These are phyloP conservation scores for Hippocampus guttulatus DNA, from an alignment of 2,113 vertebrate species.

Conservation along the genomic window DNA sequence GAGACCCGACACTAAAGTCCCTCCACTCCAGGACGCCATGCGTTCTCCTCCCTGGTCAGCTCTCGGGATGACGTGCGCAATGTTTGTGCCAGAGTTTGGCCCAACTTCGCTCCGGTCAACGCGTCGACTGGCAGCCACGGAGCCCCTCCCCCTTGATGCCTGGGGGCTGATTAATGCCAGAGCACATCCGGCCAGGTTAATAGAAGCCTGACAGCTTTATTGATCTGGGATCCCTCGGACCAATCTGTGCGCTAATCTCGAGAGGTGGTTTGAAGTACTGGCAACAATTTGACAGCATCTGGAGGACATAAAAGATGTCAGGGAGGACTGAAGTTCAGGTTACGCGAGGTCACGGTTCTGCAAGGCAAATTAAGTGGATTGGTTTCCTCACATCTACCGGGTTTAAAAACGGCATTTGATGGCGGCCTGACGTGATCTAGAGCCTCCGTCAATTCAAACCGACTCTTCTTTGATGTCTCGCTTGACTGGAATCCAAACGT, in stretches of 20 bases:
- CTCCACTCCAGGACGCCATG: not conserved
- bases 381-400: not conserved
- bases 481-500: constrained; percentile 19
- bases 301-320: not conserved
- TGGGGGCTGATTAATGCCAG: constrained; percentile 62
- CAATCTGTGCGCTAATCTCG: constrained; percentile 36
- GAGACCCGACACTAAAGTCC: constrained; percentile 16
- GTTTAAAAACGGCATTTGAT: not conserved
- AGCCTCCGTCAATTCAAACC: constrained; percentile 36
- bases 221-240: constrained; percentile 45
- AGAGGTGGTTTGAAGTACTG: constrained; percentile 28
- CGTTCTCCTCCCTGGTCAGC: not conserved
- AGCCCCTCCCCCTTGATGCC: constrained; percentile 58
- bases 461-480: constrained; percentile 38
- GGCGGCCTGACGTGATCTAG: constrained; percentile 17
- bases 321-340: not conserved
- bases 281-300: constrained; percentile 5
- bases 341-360: not conserved
- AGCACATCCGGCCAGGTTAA: constrained; percentile 59
- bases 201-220: constrained; percentile 64
- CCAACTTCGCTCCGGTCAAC: constrained; percentile 52
- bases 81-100: constrained; percentile 39
- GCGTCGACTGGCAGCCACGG: constrained; percentile 38
- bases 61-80: not conserved
- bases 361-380: not conserved